These are phyloP conservation scores for Acanthopagrus latus DNA, from an alignment of 2,797 vertebrate genomes.

Conservation along the genomic window DNA sequence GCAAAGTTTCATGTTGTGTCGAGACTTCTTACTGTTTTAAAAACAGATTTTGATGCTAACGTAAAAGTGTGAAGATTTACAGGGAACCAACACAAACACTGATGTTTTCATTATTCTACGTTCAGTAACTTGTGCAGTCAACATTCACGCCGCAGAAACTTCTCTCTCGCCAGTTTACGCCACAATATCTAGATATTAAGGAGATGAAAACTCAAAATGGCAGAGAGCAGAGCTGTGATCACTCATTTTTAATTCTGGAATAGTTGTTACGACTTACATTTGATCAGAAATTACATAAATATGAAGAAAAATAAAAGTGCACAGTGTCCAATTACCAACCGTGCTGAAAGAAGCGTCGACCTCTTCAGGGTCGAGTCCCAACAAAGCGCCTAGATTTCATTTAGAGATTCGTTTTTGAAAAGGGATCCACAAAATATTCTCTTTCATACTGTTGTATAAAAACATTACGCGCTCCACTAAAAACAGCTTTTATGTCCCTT, in stretches of 20 bases:
- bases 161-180: background rate
- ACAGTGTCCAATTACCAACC: background rate
- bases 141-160: background rate
- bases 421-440: background rate
- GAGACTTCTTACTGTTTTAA: too few species aligned
- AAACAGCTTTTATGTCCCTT: background rate
- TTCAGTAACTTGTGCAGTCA: too few species aligned
- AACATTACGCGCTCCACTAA: background rate
- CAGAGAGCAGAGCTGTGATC: background rate
- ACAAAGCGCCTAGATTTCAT: background rate
- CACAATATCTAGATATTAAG: too few species aligned
- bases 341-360: background rate
- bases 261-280: background rate
- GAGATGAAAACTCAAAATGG: too few species aligned
- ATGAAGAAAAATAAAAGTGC: background rate
- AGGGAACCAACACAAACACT: too few species aligned
- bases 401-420: background rate
- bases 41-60: too few species aligned
- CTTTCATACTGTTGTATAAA: constrained; percentile 5
- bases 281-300: background rate
- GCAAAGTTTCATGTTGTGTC: too few species aligned
- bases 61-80: too few species aligned
- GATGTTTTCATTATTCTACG: too few species aligned
- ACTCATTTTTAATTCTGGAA: background rate
- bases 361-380: background rate